Percentiles rank a stretch among this genome's conserved stretches.
phyloP scores from a whole-genome alignment of 2,888 invertebrate genomes.

The Drosophila basisetae region DNA sequence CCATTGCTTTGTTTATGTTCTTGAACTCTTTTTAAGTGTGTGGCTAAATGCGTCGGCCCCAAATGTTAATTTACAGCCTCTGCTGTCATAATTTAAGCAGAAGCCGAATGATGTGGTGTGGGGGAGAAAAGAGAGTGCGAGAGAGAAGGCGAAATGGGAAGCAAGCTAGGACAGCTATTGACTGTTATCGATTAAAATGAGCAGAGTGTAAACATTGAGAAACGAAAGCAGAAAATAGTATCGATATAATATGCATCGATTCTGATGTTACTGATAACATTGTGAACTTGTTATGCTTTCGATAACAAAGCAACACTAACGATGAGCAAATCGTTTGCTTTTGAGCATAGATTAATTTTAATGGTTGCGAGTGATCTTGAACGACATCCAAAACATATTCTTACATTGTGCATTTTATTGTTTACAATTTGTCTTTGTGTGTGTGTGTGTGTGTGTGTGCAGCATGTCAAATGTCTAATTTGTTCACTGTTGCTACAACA shows the following conservation, averaged over 20 bases:
- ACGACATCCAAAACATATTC: conserved; percentile 17
- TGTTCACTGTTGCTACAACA: conserved; percentile 24
- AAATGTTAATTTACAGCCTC: conserved; percentile 75
- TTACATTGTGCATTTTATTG: conserved; percentile 27
- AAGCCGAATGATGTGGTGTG: conserved; percentile 1
- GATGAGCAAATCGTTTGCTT: background rate
- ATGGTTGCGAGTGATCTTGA: conserved; percentile 12
- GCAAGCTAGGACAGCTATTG: conserved; percentile 4
- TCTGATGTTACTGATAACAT: background rate
- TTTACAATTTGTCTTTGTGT: conserved; percentile 32
- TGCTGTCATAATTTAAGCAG: conserved; percentile 61
- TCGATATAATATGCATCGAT: background rate
- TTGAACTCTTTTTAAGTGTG: conserved; percentile 73
- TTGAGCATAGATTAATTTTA: background rate
- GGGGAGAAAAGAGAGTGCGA: background rate
- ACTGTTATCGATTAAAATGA: background rate
- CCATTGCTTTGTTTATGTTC: conserved; percentile 73
- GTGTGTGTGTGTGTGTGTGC: conserved; percentile 1
- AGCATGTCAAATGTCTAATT: conserved; percentile 50
- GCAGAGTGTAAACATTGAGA: background rate
- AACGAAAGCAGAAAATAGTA: background rate
- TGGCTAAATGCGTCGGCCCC: conserved; percentile 55
- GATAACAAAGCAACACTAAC: background rate
- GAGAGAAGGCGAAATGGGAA: background rate
- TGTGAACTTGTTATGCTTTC: background rate